Conservation (phyloP, 2,797 vertebrate species). For the Phylloscopus collybita region DNA sequence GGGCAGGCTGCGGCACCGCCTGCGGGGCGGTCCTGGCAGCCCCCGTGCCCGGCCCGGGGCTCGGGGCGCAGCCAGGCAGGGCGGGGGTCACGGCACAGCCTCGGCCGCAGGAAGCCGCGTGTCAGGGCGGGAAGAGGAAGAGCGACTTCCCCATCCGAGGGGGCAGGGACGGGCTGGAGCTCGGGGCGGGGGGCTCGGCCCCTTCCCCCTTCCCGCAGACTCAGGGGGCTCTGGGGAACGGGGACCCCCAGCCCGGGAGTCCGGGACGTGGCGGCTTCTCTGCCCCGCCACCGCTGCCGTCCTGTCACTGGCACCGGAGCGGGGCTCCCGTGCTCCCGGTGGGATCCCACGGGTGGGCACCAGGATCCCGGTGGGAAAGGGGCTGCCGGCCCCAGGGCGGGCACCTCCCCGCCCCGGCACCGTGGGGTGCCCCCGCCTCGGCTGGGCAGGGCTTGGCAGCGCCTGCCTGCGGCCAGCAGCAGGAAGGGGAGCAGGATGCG, state of each 20-base stretch:
- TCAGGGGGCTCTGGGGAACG: background rate
- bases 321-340: background rate
- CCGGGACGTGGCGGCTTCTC: rapidly evolving
- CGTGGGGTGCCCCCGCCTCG: background rate
- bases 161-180: background rate
- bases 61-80: background rate
- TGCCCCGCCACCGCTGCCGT: background rate
- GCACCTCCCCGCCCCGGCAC: background rate
- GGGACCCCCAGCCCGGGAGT: background rate
- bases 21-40: background rate
- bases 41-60: rapidly evolving
- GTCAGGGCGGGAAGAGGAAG: background rate
- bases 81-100: background rate
- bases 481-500: slow-evolving; percentile 16
- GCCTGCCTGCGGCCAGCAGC: background rate
- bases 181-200: background rate
- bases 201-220: background rate
- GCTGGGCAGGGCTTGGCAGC: background rate
- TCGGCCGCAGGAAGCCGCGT: background rate
- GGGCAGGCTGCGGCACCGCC: background rate
- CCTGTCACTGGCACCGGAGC: rapidly evolving
- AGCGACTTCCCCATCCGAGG: background rate
- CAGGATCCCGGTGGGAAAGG: rapidly evolving
- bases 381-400: background rate
- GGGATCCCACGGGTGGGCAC: rapidly evolving